These are phyloP conservation scores for Cyclina sinensis DNA, from an alignment of 1,140 invertebrate genomes.

Conservation along the genomic window DNA sequence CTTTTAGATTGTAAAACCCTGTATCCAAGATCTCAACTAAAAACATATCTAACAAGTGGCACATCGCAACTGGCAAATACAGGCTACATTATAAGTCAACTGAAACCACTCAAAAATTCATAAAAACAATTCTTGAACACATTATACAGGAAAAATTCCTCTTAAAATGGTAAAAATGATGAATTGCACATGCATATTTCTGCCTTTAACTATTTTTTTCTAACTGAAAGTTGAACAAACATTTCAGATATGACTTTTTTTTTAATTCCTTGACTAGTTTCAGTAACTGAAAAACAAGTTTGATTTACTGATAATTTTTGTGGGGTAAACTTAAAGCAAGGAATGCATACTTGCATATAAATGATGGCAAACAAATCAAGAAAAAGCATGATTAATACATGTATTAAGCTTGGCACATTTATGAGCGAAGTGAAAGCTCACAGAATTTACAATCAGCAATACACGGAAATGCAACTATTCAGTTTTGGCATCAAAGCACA, in stretches of 20 bases:
- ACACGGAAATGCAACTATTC: background rate
- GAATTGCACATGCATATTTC: conserved; percentile 39
- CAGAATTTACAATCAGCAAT: background rate
- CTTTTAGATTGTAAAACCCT: background rate
- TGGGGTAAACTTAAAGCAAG: background rate
- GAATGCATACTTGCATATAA: background rate
- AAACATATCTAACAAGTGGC: background rate
- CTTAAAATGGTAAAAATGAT: background rate
- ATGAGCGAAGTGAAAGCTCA: background rate
- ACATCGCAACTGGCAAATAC: background rate
- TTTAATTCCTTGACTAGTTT: conserved; percentile 1
- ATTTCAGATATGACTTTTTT: background rate
- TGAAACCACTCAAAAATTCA: background rate
- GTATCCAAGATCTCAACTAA: background rate
- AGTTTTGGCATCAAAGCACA: too few species aligned
- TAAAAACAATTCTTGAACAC: conserved; percentile 15
- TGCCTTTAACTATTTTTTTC: too few species aligned
- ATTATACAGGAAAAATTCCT: conserved; percentile 5
- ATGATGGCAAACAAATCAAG: background rate
- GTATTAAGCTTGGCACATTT: conserved; percentile 22
- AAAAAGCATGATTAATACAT: background rate
- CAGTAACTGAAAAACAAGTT: background rate
- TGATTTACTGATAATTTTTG: background rate
- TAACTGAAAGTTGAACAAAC: too few species aligned
- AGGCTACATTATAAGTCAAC: too few species aligned